Evolutionary conservation across 2,888 invertebrate genomes (phyloP).

Genomic region (Synanthedon myopaeformis): DNA sequence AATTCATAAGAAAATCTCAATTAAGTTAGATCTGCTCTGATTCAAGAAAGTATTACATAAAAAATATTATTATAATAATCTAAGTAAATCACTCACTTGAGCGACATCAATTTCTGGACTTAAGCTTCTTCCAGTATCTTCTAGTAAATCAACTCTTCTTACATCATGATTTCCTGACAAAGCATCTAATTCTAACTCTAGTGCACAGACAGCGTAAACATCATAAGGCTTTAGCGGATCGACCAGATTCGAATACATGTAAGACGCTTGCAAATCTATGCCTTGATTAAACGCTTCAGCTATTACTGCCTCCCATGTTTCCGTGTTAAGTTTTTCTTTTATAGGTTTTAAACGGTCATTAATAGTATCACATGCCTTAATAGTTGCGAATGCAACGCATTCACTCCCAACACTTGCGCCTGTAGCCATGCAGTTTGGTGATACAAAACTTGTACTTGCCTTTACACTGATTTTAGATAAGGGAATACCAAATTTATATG

Average conservation of each 20-base stretch:
- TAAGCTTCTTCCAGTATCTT: conserved; percentile 79
- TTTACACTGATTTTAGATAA: conserved; percentile 74
- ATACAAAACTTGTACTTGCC: conserved; percentile 69
- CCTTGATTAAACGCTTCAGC: conserved; percentile 59
- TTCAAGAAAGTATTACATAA: not conserved
- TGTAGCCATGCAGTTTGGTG: conserved; percentile 73
- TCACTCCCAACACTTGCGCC: conserved; percentile 79
- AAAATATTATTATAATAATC: too few species aligned
- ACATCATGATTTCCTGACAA: conserved; percentile 81
- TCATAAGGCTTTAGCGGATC: conserved; percentile 69
- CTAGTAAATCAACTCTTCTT: conserved; percentile 76
- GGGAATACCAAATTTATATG: conserved; percentile 76
- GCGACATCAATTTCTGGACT: conserved; percentile 80
- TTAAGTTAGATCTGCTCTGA: not conserved
- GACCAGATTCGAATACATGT: conserved; percentile 58
- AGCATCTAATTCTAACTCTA: conserved; percentile 83
- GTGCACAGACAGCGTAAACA: conserved; percentile 73
- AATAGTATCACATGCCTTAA: conserved; percentile 75
- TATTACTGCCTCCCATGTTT: conserved; percentile 71
- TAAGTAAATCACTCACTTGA: conserved; percentile 53
- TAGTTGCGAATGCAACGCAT: conserved; percentile 66
- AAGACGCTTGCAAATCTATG: conserved; percentile 72
- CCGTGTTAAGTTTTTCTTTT: conserved; percentile 57
- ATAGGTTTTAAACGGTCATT: conserved; percentile 71
- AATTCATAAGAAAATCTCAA: too few species aligned